Percentiles rank a stretch among this genome's conserved stretches.
These are phyloP conservation scores for Drosophila grimshawi DNA, from an alignment of 1,140 invertebrate genomes.

Conservation along the genomic window DNA sequence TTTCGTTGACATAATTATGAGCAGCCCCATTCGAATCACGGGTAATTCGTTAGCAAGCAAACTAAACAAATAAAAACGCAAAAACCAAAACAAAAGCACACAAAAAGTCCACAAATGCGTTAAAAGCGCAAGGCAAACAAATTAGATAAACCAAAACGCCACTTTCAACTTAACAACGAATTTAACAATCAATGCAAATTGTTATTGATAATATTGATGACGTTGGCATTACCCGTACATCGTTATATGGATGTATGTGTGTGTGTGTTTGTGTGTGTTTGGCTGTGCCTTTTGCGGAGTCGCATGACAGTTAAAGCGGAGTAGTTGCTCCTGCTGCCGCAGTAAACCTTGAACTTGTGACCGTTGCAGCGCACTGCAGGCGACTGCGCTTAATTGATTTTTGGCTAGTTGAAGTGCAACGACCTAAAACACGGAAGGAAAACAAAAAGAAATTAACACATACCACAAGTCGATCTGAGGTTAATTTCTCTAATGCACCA, in stretches of 20 bases:
- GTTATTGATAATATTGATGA: conserved; percentile 40
- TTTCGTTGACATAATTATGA: conserved; percentile 63
- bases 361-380: conserved; percentile 26
- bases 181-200: conserved; percentile 27
- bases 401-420: conserved; percentile 44
- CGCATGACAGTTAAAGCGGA: conserved; percentile 31
- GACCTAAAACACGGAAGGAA: background rate
- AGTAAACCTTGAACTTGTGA: conserved; percentile 65
- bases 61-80: conserved; percentile 41
- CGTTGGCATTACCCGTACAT: conserved; percentile 15
- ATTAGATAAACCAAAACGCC: conserved; percentile 46
- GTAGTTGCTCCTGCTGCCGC: background rate
- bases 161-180: conserved; percentile 16
- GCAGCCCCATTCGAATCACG: conserved; percentile 58
- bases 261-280: background rate
- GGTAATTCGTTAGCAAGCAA: conserved; percentile 78
- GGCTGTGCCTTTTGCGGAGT: conserved; percentile 9
- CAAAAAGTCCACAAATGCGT: conserved; percentile 24
- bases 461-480: conserved; percentile 69
- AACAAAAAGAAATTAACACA: conserved; percentile 1
- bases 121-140: conserved; percentile 66
- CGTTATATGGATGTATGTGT: background rate
- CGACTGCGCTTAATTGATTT: conserved; percentile 59
- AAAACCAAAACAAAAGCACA: conserved; percentile 38
- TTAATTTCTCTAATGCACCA: conserved; percentile 68